Percentiles rank a stretch among this genome's conserved stretches.
Evolutionary conservation across 2,113 vertebrate genomes (phyloP).

Genomic region (Collichthys lucidus): DNA sequence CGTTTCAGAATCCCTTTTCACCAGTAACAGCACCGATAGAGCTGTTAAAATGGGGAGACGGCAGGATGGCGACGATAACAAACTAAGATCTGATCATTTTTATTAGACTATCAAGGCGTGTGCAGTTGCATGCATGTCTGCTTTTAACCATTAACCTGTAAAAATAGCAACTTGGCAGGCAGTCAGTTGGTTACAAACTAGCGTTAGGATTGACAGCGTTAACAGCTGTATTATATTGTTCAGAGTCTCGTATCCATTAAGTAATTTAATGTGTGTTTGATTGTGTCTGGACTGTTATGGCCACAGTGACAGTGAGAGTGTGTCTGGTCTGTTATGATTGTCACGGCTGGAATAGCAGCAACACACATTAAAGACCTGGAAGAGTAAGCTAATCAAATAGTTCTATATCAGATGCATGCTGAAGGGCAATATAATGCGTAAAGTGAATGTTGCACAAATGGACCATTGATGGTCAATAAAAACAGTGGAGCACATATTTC

Average conservation of each 20-base stretch:
- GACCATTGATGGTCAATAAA: slow-evolving; percentile 18
- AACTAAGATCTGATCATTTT: neutral
- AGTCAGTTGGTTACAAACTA: slow-evolving; percentile 1
- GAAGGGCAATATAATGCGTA: neutral
- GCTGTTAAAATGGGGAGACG: neutral
- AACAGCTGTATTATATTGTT: slow-evolving; percentile 40
- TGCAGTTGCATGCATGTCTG: neutral
- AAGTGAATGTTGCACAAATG: slow-evolving; percentile 30
- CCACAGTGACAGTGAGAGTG: slow-evolving; percentile 11
- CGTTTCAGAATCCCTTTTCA: neutral
- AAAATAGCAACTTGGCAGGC: neutral
- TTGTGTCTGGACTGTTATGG: slow-evolving; percentile 36
- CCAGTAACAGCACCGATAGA: neutral
- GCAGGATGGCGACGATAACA: neutral
- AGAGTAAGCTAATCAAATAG: slow-evolving; percentile 24
- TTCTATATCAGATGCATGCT: slow-evolving; percentile 5
- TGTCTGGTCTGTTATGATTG: slow-evolving; percentile 24
- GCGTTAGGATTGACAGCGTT: slow-evolving; percentile 12
- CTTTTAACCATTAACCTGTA: slow-evolving; percentile 1
- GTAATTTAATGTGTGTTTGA: slow-evolving; percentile 45
- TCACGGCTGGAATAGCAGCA: slow-evolving; percentile 21
- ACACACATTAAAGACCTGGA: slow-evolving; percentile 18
- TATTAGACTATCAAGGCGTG: slow-evolving; percentile 1
- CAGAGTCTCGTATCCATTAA: slow-evolving; percentile 14
- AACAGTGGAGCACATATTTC: neutral